Evolutionary conservation across 2,113 vertebrate species (phyloP), one percentile per base, ranked within the genome.

Genomic region (Oncorhynchus kisutch): DNA sequence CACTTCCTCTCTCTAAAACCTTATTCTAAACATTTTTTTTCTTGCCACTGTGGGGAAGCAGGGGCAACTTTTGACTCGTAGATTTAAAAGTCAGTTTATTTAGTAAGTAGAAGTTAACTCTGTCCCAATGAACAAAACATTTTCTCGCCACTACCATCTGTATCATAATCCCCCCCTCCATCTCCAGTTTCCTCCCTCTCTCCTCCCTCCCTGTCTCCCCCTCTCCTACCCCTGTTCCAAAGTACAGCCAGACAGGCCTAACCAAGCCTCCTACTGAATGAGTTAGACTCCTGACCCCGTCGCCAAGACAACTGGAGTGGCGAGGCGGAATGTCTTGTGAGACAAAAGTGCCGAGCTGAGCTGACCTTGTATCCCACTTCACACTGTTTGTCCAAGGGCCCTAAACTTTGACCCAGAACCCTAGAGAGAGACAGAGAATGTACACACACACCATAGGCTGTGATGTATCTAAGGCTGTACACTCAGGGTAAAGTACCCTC

Each of bases 361-460:
- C 74, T 62, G 72, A 87, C 87, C 88, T 88, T 89, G 91, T 91
- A 69, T 82, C 69, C 88, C 89, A 90, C 91, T 92, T 91, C 87
- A 91, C 67, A 73, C 74, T 92, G 89, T 93, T 89, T 92, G 87
- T 87, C 81, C 73, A 78, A 78, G 86, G 71, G 78, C 72, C 51
- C 67, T 87, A 83, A 89, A 91, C 82, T 2, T 13, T 87, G 83
- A 82, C 81, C 18, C 49, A 20, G 7, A 45, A 22, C 13, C n/a
- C 70, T 67, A 77, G 29, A 51, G 22, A 67, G 34, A 82, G 75
- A 78, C 1, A 73, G 34, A 25, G 24, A 45, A 9, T 9, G 2
- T 11, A 45, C 9, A 45, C 39, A 45, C 39, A 45, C 84, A 81
- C 76, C 54, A 59, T 76, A 80, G 81, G 79, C 79, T 45, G 39